Evolutionary conservation across 2,113 vertebrate genomes (phyloP), one percentile per base, ranked within the genome.

Genomic region (Nettapus auritus): DNA sequence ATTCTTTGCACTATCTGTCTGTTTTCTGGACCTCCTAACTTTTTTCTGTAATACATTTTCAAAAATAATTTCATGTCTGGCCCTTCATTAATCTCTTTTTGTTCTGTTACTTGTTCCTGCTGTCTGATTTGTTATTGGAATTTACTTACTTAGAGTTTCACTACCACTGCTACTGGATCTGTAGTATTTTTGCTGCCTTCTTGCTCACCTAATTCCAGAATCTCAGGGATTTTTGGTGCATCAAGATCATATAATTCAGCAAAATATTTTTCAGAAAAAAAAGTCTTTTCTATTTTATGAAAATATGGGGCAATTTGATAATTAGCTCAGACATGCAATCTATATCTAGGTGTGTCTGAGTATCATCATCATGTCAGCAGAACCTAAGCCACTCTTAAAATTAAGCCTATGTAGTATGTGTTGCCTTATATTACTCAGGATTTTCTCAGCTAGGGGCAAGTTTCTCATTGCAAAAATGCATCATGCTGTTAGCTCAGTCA

Each of bases 351-450:
- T 48, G 36, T 20, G 16, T 73, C 11, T 16, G 50, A 36, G 23
- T 68, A 52, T 25, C 22, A 31, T 48, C 8, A 25, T 59, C 6
- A 0, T 55, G 9, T 17, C 71, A 53, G 15, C n/a, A 26, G 50
- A 55, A 50, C 33, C 28, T 62, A 40, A 63, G n/a, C 57, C 0
- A 0, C 66, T 13, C 55, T 81, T 83, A n/a, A 88, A 50, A 21
- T 71, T 66, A 62, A 69, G 26, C 50, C 46, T 7, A 0, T 48
- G 1, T 48, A 34, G 88, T 77, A 23, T 16, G 3, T 55, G 48
- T 60, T 86, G 18, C 28, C 14, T 80, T 66, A 3, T 25, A 31
- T 66, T 73, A 59, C 6, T 40, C 11, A 36, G 11, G 9, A 8
- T 76, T 80, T 93, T 55, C 18, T 80, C n/a, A 44, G 11, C 44